Percentiles rank a stretch among this genome's conserved stretches.
Evolutionary conservation across 2,888 invertebrate genomes (phyloP).

Genomic region (Camptogramma bilineatum): DNA sequence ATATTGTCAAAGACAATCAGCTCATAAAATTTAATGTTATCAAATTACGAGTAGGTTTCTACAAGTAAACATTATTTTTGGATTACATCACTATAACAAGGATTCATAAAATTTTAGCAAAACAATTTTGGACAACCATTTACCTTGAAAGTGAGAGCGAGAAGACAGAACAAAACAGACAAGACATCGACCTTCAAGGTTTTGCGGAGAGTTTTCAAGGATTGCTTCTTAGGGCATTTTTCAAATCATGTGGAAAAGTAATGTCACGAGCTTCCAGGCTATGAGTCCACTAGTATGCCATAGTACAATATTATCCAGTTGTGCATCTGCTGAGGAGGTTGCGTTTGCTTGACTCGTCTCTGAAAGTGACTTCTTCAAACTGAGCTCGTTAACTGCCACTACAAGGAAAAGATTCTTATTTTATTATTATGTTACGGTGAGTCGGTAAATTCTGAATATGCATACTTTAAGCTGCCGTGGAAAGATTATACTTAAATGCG

Average conservation of each 20-base stretch:
- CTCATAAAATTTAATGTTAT: conserved; percentile 32
- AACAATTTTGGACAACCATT: conserved; percentile 66
- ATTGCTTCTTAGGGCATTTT: conserved; percentile 6
- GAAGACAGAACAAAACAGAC: conserved; percentile 28
- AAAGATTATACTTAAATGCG: neutral
- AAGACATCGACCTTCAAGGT: conserved; percentile 16
- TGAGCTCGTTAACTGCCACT: conserved; percentile 81
- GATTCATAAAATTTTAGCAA: conserved; percentile 55
- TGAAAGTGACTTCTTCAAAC: conserved; percentile 71
- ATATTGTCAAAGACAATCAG: conserved; percentile 30
- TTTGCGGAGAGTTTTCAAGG: conserved; percentile 19
- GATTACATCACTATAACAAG: conserved; percentile 31
- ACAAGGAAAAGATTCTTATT: conserved; percentile 38
- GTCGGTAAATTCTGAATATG: neutral
- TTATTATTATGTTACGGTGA: neutral
- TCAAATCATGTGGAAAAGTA: conserved; percentile 25
- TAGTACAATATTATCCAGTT: conserved; percentile 50
- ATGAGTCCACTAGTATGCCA: conserved; percentile 62
- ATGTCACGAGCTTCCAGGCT: conserved; percentile 51
- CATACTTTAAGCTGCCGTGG: neutral
- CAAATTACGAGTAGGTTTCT: conserved; percentile 30
- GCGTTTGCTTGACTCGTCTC: conserved; percentile 68
- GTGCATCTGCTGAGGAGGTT: conserved; percentile 50
- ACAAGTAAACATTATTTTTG: conserved; percentile 37
- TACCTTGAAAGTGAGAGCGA: conserved; percentile 77